A percentile compares a stretch with the other conserved stretches of the same genome.
Evolutionary conservation across 2,113 vertebrate species (phyloP).

Genomic region (Sinocyclocheilus grahami): DNA sequence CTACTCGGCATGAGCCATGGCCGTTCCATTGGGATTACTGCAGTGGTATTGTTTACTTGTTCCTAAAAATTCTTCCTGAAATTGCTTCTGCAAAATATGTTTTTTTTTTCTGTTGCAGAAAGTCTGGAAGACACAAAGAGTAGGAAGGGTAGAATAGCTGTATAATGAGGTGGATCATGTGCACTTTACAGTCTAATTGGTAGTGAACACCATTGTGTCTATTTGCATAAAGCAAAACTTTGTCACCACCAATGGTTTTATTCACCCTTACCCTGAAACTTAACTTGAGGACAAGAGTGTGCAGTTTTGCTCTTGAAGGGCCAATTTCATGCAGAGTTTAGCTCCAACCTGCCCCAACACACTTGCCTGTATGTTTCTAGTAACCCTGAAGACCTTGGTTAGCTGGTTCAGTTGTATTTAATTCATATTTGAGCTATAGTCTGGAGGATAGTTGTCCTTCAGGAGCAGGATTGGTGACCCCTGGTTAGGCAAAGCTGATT

Average conservation of each 20-base stretch:
- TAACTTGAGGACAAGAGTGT: neutral
- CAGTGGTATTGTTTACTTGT: neutral
- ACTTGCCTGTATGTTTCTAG: neutral
- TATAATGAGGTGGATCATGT: neutral
- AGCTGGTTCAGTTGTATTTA: neutral
- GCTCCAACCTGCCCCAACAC: neutral
- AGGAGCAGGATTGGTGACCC: neutral
- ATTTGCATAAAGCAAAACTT: neutral
- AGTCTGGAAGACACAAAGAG: neutral
- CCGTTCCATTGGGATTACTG: neutral
- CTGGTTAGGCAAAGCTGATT: neutral
- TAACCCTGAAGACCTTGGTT: neutral
- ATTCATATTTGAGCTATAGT: neutral
- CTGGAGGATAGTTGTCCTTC: neutral
- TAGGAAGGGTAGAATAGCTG: neutral
- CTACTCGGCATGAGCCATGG: neutral
- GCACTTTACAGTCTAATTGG: neutral
- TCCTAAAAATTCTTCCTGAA: slow-evolving; percentile 2
- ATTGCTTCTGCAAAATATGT: neutral
- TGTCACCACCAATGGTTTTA: neutral
- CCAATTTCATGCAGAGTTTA: neutral
- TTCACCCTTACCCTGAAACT: neutral
- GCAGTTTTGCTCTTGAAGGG: neutral
- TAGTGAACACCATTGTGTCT: neutral
- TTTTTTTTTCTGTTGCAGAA: neutral